These are phyloP conservation scores for Ceryle rudis DNA, from an alignment of 2,797 vertebrate species.

Conservation along the genomic window DNA sequence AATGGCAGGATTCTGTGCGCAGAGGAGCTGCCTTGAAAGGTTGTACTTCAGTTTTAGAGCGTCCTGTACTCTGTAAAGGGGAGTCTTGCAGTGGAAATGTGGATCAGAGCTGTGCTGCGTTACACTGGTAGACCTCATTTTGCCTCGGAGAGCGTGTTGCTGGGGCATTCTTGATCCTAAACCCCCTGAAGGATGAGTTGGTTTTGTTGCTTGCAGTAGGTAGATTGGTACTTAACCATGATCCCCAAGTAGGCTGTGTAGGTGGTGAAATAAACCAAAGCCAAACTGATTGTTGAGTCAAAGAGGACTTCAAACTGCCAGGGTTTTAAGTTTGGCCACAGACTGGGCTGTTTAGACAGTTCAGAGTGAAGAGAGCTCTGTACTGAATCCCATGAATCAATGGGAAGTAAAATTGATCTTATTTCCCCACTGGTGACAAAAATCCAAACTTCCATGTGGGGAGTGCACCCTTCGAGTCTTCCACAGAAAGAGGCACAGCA, in stretches of 20 bases:
- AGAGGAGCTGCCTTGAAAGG: neutral
- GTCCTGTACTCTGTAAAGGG: accelerated
- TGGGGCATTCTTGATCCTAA: neutral
- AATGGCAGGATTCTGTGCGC: neutral
- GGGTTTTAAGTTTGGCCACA: neutral
- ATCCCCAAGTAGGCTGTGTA: neutral
- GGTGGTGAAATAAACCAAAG: neutral
- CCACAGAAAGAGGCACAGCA: neutral
- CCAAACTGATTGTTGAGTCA: neutral
- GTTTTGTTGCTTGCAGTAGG: neutral
- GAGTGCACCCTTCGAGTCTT: neutral
- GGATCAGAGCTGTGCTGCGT: neutral
- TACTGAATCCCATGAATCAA: neutral
- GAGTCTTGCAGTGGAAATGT: neutral
- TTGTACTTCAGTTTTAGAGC: neutral
- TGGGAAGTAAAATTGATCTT: neutral
- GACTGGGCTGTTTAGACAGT: neutral
- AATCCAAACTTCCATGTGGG: neutral
- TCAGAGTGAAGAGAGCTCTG: neutral
- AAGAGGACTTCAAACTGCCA: neutral
- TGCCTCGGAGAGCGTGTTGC: neutral
- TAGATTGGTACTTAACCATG: too few species aligned
- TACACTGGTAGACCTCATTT: neutral
- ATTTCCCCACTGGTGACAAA: neutral
- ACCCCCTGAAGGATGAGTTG: neutral